A percentile compares a stretch with the other conserved stretches of the same genome.
Conservation (phyloP, 2,797 vertebrate species). For the Malurus splendens region DNA sequence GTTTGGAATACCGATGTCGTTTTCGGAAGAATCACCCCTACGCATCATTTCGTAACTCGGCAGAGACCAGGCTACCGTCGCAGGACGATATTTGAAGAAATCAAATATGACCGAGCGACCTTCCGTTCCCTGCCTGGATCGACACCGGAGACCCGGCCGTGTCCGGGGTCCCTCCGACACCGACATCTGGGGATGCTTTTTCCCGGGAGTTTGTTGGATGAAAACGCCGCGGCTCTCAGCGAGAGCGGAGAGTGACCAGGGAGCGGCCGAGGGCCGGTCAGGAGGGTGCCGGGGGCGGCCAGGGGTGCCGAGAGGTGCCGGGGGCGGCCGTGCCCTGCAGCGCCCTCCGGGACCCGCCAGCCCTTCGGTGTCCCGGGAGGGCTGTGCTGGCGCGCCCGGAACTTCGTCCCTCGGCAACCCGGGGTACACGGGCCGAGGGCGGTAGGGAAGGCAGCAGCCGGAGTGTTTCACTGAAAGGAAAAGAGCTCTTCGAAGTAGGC, state of each 20-base stretch:
- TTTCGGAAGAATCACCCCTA: neutral
- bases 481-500: neutral
- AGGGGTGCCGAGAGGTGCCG: too few relatives aligned
- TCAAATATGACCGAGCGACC: neutral
- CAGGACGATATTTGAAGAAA: neutral
- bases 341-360: neutral
- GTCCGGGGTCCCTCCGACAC: neutral
- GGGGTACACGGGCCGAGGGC: rapidly evolving
- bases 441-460: neutral
- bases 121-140: rapidly evolving
- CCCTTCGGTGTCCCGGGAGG: neutral
- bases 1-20: neutral
- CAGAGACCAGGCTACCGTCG: rapidly evolving
- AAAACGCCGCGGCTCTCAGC: neutral
- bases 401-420: rapidly evolving
- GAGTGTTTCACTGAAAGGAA: neutral
- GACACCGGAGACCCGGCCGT: neutral
- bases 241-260: neutral
- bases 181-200: neutral
- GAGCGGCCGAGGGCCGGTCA: too few relatives aligned
- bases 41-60: neutral
- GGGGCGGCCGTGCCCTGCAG: neutral
- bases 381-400: neutral
- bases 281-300: neutral
- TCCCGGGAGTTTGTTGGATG: rapidly evolving